Evolutionary conservation across 2,113 vertebrate species (phyloP).

Genomic region (Grallaria varia): DNA sequence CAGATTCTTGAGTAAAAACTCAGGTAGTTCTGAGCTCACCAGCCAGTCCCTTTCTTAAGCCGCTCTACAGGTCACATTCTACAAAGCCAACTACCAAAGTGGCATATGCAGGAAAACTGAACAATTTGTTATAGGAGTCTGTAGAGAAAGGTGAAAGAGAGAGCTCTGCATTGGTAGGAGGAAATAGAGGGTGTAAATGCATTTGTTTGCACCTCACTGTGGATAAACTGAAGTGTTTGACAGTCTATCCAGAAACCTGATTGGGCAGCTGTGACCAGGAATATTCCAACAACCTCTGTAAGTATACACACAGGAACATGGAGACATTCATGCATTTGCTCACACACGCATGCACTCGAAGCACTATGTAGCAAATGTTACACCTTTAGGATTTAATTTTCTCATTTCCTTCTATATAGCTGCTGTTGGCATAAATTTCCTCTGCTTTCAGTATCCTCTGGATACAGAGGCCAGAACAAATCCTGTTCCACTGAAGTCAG

Average conservation of each 20-base stretch:
- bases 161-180: accelerated
- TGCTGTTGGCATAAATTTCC: not conserved
- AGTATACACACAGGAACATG: not conserved
- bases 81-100: not conserved
- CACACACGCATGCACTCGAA: not conserved
- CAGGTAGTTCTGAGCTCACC: not conserved
- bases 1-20: not conserved
- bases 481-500: not conserved
- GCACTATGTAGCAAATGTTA: accelerated
- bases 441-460: not conserved
- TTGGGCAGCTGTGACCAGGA: not conserved
- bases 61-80: not conserved
- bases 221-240: not conserved
- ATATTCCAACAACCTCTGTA: not conserved
- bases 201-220: not conserved
- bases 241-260: not conserved
- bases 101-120: not conserved
- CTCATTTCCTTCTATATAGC: not conserved
- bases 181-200: not conserved
- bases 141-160: not conserved
- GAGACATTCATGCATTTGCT: not conserved
- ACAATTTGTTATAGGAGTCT: not conserved
- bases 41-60: not conserved
- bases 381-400: not conserved
- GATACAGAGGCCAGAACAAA: not conserved